Percentiles rank a stretch among this genome's conserved stretches.
phyloP scores from a whole-genome alignment of 2,113 vertebrate species.

The Corythoichthys intestinalis region DNA sequence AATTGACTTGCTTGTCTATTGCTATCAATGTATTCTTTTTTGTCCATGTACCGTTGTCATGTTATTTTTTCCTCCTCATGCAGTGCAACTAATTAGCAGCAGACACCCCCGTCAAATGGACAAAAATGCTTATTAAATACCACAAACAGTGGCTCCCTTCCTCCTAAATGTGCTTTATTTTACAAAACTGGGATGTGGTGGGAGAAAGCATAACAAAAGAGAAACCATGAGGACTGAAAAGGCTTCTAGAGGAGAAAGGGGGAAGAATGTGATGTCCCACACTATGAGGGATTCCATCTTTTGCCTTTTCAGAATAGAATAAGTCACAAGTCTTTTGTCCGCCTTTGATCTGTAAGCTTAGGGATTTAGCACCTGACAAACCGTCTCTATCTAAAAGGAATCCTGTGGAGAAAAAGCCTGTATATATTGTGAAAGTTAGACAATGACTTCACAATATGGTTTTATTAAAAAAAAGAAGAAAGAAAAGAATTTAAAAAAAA shows the following conservation, averaged over 20 bases:
- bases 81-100: conserved; percentile 26
- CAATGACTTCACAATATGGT: conserved; percentile 21
- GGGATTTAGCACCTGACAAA: conserved; percentile 71
- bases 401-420: conserved; percentile 46
- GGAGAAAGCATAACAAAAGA: conserved; percentile 49
- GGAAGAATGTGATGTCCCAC: conserved; percentile 58
- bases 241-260: conserved; percentile 49
- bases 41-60: not conserved
- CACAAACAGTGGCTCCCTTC: conserved; percentile 28
- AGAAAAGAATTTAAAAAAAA: conserved; percentile 6
- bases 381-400: conserved; percentile 58
- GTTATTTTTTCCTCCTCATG: conserved; percentile 20
- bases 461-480: not conserved
- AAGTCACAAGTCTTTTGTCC: conserved; percentile 69
- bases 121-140: conserved; percentile 61
- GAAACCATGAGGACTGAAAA: conserved; percentile 48
- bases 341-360: conserved; percentile 64
- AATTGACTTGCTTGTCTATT: conserved; percentile 29
- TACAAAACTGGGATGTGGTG: conserved; percentile 43
- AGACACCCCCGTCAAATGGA: conserved; percentile 37
- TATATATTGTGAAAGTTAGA: conserved; percentile 19
- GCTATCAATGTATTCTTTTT: conserved; percentile 40
- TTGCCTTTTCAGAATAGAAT: conserved; percentile 65
- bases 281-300: conserved; percentile 67
- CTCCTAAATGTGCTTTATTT: conserved; percentile 40